Conservation (phyloP, 2,113 vertebrate species). For the Steatornis caripensis region DNA sequence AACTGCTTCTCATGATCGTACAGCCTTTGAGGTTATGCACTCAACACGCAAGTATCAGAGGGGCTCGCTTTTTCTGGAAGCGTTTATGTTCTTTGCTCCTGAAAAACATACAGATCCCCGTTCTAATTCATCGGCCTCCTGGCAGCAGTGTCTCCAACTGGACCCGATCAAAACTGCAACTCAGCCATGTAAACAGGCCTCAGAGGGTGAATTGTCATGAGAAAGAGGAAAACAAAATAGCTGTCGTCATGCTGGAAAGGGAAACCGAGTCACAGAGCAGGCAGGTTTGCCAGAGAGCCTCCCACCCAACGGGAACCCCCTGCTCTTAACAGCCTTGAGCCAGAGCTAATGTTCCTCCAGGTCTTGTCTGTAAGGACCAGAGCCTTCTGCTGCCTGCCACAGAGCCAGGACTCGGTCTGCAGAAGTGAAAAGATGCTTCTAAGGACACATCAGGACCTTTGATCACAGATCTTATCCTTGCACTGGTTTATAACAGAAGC, state of each 20-base stretch:
- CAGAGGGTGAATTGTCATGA: neutral
- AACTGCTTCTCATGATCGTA: neutral
- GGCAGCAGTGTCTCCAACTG: neutral
- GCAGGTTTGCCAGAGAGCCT: neutral
- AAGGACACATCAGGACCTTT: neutral
- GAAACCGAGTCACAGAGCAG: neutral
- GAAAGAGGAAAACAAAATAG: neutral
- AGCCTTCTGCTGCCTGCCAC: neutral
- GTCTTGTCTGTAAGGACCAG: neutral
- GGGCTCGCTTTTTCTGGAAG: neutral
- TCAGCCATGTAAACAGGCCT: neutral
- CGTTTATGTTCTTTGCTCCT: neutral
- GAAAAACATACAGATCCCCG: neutral
- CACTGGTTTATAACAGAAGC: neutral
- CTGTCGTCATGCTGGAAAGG: neutral
- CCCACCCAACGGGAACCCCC: neutral
- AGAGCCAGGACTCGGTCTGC: neutral
- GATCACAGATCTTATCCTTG: neutral
- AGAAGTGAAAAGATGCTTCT: neutral
- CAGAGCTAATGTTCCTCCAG: accelerated
- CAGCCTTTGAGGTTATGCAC: neutral
- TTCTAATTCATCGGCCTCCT: neutral
- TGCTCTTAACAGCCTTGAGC: neutral
- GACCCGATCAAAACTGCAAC: neutral
- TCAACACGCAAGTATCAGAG: neutral